phyloP scores from a whole-genome alignment of 2,888 invertebrate species.

The Lithophane semibrunnea region DNA sequence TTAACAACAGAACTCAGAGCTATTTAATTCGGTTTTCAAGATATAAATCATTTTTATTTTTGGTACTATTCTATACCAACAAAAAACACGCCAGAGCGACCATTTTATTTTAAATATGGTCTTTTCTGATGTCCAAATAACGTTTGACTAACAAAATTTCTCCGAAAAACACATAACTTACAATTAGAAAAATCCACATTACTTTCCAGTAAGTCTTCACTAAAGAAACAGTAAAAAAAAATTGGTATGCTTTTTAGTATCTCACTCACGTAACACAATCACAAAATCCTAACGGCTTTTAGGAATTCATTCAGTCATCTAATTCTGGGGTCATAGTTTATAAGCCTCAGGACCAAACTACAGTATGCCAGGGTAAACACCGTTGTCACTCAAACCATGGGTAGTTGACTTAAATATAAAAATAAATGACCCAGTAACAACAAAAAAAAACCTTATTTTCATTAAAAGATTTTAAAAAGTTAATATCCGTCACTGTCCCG shows the following conservation, averaged over 20 bases:
- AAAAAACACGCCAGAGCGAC: background rate
- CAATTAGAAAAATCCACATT: background rate
- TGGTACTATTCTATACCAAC: background rate
- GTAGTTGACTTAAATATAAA: no score
- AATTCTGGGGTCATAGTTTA: background rate
- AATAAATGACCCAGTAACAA: no score
- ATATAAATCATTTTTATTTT: background rate
- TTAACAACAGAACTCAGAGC: background rate
- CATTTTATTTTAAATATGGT: background rate
- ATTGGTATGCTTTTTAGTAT: background rate
- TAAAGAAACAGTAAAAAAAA: background rate
- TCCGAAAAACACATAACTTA: background rate
- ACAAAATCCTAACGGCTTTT: background rate
- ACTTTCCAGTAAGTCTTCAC: background rate
- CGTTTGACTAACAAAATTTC: background rate
- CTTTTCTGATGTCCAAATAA: background rate
- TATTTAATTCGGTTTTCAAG: background rate
- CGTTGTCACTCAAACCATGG: no score
- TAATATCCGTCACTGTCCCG: no score
- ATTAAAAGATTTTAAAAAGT: no score
- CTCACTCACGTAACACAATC: background rate
- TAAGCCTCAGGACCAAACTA: slow-evolving; percentile 1
- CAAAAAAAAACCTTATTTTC: no score
- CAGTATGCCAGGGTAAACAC: no score
- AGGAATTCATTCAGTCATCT: background rate